Evolutionary conservation across 2,888 invertebrate species (phyloP).

Genomic region (Rhagonycha fulva): DNA sequence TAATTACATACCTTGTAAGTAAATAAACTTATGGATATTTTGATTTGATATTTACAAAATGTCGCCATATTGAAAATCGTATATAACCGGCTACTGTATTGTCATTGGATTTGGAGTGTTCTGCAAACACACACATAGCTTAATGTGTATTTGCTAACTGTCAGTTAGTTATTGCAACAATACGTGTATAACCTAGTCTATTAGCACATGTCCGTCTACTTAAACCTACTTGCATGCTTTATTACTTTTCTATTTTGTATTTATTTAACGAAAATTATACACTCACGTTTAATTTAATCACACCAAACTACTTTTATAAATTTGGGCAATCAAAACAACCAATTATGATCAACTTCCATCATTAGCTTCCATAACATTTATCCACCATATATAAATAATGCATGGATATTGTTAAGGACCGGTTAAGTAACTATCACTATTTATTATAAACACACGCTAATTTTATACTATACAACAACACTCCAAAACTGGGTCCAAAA

Average conservation of each 20-base stretch:
- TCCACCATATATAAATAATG: not conserved
- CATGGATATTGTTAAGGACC: not conserved
- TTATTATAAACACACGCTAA: not conserved
- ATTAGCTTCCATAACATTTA: not conserved
- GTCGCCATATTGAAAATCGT: slow-evolving; percentile 39
- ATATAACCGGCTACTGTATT: slow-evolving; percentile 53
- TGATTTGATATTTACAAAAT: slow-evolving; percentile 31
- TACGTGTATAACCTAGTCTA: slow-evolving; percentile 23
- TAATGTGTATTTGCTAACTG: slow-evolving; percentile 54
- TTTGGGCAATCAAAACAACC: not conserved
- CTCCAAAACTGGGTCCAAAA: not conserved
- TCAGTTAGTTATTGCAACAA: slow-evolving; percentile 45
- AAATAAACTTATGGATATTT: not conserved
- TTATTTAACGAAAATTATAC: slow-evolving; percentile 6
- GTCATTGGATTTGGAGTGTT: slow-evolving; percentile 56
- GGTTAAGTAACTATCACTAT: not conserved
- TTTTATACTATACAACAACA: not conserved
- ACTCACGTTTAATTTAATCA: not conserved
- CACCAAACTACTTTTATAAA: not conserved
- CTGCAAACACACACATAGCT: slow-evolving; percentile 52
- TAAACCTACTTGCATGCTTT: slow-evolving; percentile 27
- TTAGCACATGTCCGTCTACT: slow-evolving; percentile 26
- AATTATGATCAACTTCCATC: not conserved
- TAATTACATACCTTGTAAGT: not conserved
- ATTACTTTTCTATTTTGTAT: slow-evolving; percentile 15